Evolutionary conservation across 2,797 vertebrate genomes (phyloP), one percentile per base, ranked within the genome.

Genomic region (Rallus crepitans): DNA sequence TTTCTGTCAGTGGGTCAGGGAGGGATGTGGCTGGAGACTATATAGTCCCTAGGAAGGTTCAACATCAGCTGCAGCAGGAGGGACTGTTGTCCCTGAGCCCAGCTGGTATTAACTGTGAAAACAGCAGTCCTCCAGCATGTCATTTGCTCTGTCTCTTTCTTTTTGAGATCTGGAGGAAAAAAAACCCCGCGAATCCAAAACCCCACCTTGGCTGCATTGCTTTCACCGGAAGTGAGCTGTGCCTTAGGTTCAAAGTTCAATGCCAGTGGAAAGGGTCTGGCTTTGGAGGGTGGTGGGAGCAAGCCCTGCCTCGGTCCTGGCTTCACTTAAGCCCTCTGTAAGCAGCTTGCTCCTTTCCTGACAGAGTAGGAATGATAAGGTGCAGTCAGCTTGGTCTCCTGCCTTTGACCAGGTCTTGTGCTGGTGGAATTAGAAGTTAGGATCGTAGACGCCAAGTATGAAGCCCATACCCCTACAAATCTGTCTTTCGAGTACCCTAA

Each of bases 91-190:
- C n/a, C 39, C 56, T 0, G 0, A 57, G 40, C 53, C 24, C 20
- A 47, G 27, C 50, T 7, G 12, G 19, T 21, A 39, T 15, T 65
- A 48, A 9, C 27, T 45, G 35, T 7, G 20, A 59, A 47, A 20
- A 15, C 5, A 35, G 13, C 18, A 13, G 35, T 83, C 12, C 4
- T 68, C 35, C 50, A 9, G 65, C 0, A 0, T 5, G 9, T 14
- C 39, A 11, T 70, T 85, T 27, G 6, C 28, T 53, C 25, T 1
- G 2, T 39, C 3, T 56, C 19, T 40, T 31, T 71, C 0, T 0
- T 59, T 37, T 75, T 70, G 48, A 69, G 40, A 12, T 76, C 17
- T 91, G 35, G 19, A n/a, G 20, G 42, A 18, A 18, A 42, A 42
- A 24, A 81, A 48, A 20, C 10, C 15, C 8, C 11, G 14, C 23